Conservation (phyloP, 2,797 vertebrate species). For the Acanthurus tractus region DNA sequence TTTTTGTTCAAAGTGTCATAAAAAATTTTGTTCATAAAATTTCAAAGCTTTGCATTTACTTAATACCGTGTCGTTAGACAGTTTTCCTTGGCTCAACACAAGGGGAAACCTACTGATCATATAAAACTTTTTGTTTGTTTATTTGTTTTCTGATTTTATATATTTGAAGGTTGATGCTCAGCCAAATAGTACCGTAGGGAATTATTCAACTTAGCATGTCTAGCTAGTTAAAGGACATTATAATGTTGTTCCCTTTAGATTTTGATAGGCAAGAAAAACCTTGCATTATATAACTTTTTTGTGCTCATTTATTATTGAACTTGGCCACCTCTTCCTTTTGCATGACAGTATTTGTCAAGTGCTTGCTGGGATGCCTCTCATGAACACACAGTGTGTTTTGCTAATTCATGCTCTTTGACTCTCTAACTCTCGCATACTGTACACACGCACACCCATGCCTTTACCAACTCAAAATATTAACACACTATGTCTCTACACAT, state of each 20-base stretch:
- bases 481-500: conserved; percentile 12
- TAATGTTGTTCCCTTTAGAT: not conserved
- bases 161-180: not conserved
- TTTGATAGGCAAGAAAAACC: not conserved
- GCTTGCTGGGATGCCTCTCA: conserved; percentile 79
- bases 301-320: not conserved
- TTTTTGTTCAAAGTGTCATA: not conserved
- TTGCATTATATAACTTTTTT: not conserved
- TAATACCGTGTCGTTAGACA: not conserved
- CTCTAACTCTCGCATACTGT: conserved; percentile 74
- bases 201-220: not conserved
- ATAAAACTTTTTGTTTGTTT: not conserved
- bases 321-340: not conserved
- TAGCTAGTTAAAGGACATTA: not conserved
- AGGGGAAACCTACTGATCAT: not conserved
- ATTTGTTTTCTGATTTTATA: not conserved
- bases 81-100: not conserved
- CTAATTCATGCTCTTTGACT: conserved; percentile 68
- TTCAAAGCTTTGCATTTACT: not conserved
- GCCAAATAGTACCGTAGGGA: not conserved
- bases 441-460: conserved; percentile 73
- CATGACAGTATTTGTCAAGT: conserved; percentile 53
- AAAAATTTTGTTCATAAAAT: conserved; percentile 1
- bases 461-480: conserved; percentile 31
- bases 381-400: conserved; percentile 57